Evolutionary conservation across 2,797 vertebrate genomes (phyloP), one percentile per base, ranked within the genome.

Genomic region (Cryptoblepharus egeriae): DNA sequence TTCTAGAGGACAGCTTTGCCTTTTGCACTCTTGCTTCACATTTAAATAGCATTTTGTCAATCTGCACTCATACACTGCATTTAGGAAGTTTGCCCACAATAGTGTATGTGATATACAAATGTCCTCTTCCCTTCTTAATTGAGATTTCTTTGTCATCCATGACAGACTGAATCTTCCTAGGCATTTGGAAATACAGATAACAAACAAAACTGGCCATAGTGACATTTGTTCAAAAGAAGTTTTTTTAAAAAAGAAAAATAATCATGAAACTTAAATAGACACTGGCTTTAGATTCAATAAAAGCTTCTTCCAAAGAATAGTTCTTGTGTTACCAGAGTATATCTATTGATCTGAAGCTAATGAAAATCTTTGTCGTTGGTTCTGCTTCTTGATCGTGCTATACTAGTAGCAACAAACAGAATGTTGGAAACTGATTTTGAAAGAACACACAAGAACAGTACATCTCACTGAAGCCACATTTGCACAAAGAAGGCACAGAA

Each of bases 51-150:
- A 26, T 39, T 78, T 45, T 70, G 63, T 64, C 87, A 82, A 24
- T 63, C 81, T 58, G 81, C 81, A 85, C 71, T 80, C 81, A 91
- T 79, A 84, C 87, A 79, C 49, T 52, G 49, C 79, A 87, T 79
- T 92, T 81, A 81, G 77, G 67, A 73, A 88, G 42, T 35, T 71
- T 87, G 88, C 86, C 90, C 88, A 89, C 75, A 1, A 73, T 77
- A 83, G 75, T 68, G 80, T 82, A 84, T 77, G 88, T 45, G 0
- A 85, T 87, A 91, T 80, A 52, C 82, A 83, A 89, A 84, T 88
- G 89, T 61, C 90, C 89, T 49, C 85, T 58, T 75, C 68, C 75
- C 81, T 79, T 68, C 65, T 12, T 0, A 60, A 55, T 15, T 81
- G 16, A 81, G 49, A 52, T 32, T 64, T 55, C 22, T 73, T n/a